phyloP scores from a whole-genome alignment of 2,113 vertebrate species.

The Zapornia atra region DNA sequence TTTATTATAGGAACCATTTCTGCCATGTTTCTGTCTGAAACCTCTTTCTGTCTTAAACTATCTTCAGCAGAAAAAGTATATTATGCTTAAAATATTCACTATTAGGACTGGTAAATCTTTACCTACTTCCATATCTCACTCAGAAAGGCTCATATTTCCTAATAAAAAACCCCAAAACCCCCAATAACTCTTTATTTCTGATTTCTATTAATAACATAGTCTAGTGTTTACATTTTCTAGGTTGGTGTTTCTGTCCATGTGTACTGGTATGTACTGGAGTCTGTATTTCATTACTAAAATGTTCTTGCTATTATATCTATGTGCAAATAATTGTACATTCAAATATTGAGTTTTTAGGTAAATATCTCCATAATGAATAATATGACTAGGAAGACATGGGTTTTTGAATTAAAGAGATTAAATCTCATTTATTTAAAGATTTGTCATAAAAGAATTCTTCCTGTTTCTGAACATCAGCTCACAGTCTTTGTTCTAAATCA shows the following conservation, averaged over 20 bases:
- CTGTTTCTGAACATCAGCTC: neutral
- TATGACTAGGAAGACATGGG: neutral
- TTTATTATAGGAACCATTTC: neutral
- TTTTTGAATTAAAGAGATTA: neutral
- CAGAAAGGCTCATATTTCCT: neutral
- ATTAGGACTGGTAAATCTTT: neutral
- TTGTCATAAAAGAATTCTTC: neutral
- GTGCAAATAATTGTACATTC: neutral
- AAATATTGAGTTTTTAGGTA: neutral
- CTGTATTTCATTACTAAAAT: neutral
- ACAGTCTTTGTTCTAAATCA: constrained; percentile 1
- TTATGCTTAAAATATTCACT: neutral
- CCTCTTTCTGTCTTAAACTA: neutral
- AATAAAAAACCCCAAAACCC: neutral
- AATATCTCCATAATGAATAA: neutral
- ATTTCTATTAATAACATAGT: neutral
- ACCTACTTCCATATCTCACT: neutral
- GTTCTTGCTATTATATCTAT: neutral
- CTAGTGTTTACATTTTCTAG: neutral
- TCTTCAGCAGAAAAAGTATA: neutral
- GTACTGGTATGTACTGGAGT: neutral
- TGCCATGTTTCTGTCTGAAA: neutral
- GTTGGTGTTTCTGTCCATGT: neutral
- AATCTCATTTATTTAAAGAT: neutral
- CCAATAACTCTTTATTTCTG: neutral